Base-by-base conservation (phyloP, 2,113 vertebrate genomes). In the Dipodomys spectabilis region DNA sequence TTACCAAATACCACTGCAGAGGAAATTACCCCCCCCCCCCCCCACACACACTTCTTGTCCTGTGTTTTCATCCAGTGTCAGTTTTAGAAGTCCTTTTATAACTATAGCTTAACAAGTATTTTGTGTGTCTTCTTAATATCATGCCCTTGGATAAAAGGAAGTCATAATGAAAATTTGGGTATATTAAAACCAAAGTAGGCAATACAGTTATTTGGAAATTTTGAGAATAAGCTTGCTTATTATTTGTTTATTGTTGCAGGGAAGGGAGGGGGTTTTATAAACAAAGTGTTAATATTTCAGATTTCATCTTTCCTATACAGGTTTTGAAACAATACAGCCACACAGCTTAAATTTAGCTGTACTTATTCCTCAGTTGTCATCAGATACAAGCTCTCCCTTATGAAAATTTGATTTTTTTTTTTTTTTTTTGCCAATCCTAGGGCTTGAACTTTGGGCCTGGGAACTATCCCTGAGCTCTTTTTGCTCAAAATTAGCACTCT, bases 41-140 rank as follows among this genome's bases (percentile, higher is more conserved):
- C n/a, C n/a, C n/a, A n/a, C n/a, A n/a, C n/a, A n/a, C n/a, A n/a
- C n/a, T 64, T 64, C 23, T 25, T 27, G 7, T 62, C 88, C 30
- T 74, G 4, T 77, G 35, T 60, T 94, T 94, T 92, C 49, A 77
- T 79, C 9, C 60, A 44, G 7, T 23, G 16, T 88, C 22, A 57
- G 78, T 65, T 94, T 81, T 85, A 75, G 39, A 90, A 82, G 39
- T 81, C 45, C 89, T 90, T 92, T 30, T 30, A 53, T 44, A 23
- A 60, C 30, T 32, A 20, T 1, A 84, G 45, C 62, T 84, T 57
- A 57, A 57, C 53, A 57, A 95, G 49, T 0, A 49, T 90, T 86
- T 85, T 78, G 18, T 73, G n/a, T 89, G 22, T 69, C 77, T 87
- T 89, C 30, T 88, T 60, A 92, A 82, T 84, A 60, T 91, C 27